Conservation (phyloP, 2,797 vertebrate genomes). For the Scleropages formosus region DNA sequence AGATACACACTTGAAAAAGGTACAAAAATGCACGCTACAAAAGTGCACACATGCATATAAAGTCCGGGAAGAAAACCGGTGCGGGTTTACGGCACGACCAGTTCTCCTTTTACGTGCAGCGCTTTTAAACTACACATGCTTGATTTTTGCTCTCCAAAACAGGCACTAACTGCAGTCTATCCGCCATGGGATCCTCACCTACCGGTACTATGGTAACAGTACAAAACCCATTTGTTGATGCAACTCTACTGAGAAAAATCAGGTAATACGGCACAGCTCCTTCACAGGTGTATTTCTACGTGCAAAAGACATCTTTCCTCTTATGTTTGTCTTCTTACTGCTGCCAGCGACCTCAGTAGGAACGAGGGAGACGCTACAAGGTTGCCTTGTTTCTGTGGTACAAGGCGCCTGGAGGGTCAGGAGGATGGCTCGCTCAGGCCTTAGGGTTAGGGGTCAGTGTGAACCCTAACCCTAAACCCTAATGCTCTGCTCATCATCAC, state of each 20-base stretch:
- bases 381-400: conserved; percentile 7
- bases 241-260: conserved; percentile 30
- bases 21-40: conserved; percentile 61
- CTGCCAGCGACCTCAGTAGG: conserved; percentile 34
- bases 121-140: conserved; percentile 4
- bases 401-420: not conserved
- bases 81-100: conserved; percentile 43
- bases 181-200: conserved; percentile 24
- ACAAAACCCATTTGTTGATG: conserved; percentile 38
- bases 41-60: conserved; percentile 65
- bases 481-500: conserved; percentile 18
- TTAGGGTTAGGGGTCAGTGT: too few species aligned
- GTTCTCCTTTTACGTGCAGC: conserved; percentile 34
- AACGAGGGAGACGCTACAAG: not conserved
- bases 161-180: conserved; percentile 28
- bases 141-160: conserved; percentile 33
- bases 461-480: not conserved
- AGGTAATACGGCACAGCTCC: not conserved
- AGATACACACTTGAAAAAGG: conserved; percentile 55
- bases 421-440: not conserved
- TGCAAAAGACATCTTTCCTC: conserved; percentile 19
- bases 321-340: conserved; percentile 1
- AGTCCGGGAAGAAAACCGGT: conserved; percentile 40
- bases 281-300: conserved; percentile 26
- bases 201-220: conserved; percentile 31